Conservation (phyloP, 92 coral and sea anemone species). For the Zoanthus sociatus region DNA sequence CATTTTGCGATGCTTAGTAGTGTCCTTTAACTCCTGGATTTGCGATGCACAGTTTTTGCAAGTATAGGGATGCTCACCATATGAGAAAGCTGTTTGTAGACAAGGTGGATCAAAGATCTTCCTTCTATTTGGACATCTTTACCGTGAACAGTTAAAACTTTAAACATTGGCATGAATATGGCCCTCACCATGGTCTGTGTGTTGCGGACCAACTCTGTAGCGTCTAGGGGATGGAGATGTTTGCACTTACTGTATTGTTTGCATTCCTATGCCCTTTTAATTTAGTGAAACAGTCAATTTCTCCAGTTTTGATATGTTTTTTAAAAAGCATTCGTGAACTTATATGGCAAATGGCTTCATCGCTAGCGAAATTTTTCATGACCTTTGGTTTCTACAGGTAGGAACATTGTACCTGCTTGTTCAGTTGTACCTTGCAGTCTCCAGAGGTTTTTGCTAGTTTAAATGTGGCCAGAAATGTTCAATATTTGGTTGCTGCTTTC, state of each 20-base stretch:
- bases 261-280: no score
- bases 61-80: constrained; percentile 9
- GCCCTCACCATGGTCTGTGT: not conserved
- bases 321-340: no score
- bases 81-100: not conserved
- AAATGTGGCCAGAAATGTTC: constrained; percentile 46
- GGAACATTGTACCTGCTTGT: no score
- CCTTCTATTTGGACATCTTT: constrained; percentile 6
- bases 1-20: not conserved
- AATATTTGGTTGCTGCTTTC: constrained; percentile 31
- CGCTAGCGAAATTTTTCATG: no score
- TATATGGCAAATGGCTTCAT: no score
- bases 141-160: not conserved
- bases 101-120: constrained; percentile 28
- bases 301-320: no score
- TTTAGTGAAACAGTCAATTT: no score
- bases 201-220: not conserved
- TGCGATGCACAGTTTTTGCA: constrained; percentile 8
- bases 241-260: no score
- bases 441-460: constrained; percentile 52
- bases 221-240: no score
- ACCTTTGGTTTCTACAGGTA: no score
- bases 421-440: no score
- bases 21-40: no score
- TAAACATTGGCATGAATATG: not conserved